phyloP scores from a whole-genome alignment of 2,113 vertebrate species.

The Petromus typicus region DNA sequence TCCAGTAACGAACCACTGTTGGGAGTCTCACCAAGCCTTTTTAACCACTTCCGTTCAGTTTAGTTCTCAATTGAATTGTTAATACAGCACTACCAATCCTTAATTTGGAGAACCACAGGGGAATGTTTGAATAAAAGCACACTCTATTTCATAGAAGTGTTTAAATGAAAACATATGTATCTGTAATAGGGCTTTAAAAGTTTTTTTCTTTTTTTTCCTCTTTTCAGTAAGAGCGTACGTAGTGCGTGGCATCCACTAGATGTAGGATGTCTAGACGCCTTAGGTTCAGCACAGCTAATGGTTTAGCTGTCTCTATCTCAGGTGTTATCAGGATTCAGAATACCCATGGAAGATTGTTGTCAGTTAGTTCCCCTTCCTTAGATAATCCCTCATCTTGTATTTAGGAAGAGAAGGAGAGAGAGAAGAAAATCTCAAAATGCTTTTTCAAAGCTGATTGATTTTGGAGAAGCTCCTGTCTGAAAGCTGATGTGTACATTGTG shows the following conservation, averaged over 20 bases:
- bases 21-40: slow-evolving; percentile 66
- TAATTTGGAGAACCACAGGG: slow-evolving; percentile 79
- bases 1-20: slow-evolving; percentile 21
- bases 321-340: background rate
- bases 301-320: background rate
- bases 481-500: background rate
- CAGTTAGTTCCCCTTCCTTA: background rate
- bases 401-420: background rate
- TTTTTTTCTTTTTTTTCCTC: background rate
- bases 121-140: slow-evolving; percentile 82
- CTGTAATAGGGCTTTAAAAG: slow-evolving; percentile 77
- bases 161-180: slow-evolving; percentile 83
- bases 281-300: slow-evolving; percentile 5
- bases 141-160: slow-evolving; percentile 77
- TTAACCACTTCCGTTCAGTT: slow-evolving; percentile 54
- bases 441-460: slow-evolving; percentile 22
- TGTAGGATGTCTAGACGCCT: background rate
- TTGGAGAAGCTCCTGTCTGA: slow-evolving; percentile 18
- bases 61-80: slow-evolving; percentile 58
- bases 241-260: slow-evolving; percentile 77
- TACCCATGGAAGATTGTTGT: background rate
- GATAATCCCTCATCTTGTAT: background rate
- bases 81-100: slow-evolving; percentile 70
- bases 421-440: background rate
- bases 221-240: slow-evolving; percentile 64